Evolutionary conservation across 2,888 invertebrate species (phyloP), one percentile per base, ranked within the genome.

Genomic region (Therioaphis trifolii): DNA sequence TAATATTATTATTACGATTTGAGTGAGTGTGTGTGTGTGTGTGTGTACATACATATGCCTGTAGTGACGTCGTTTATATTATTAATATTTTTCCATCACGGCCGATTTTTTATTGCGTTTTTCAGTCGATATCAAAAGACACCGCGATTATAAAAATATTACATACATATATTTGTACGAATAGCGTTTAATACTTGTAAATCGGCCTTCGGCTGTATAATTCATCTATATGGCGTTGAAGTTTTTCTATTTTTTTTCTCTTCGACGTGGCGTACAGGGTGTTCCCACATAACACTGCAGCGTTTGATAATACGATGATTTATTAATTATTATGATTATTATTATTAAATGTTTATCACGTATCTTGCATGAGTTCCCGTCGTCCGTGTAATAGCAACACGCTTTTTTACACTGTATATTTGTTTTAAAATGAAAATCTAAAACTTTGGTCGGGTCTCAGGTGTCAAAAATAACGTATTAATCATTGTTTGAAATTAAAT

Each of bases 61-160:
- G 21, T 11, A 24, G 58, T 24, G 58, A 58, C 29, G 61, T 14
- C 27, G 61, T 76, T 77, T 21, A 24, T 79, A 55, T 55, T 24
- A 72, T 21, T 77, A 77, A 40, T 77, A 46, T 35, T 35, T 79
- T 55, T 79, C 68, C 78, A 69, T 79, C 55, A 69, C 68, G 27
- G 68, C n/a, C 69, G 78, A 79, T 79, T 79, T 79, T 55, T 79
- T 79, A 78, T 79, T 55, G 68, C 78, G 78, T 69, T 79, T 69
- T 79, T 40, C 78, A 55, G 78, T 79, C 78, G n/a, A 79, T 69
- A 69, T 79, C 78, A 79, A 79, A 79, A 79, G 78, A 55, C 69
- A 79, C 78, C 78, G 78, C 78, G 55, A 69, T 78, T 68, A 55
- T 35, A 35, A 69, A 75, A 58, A 75, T 27, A 43, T 35, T 24